Conservation (phyloP, 2,797 vertebrate genomes). For the Melanotaenia parkinsoni region DNA sequence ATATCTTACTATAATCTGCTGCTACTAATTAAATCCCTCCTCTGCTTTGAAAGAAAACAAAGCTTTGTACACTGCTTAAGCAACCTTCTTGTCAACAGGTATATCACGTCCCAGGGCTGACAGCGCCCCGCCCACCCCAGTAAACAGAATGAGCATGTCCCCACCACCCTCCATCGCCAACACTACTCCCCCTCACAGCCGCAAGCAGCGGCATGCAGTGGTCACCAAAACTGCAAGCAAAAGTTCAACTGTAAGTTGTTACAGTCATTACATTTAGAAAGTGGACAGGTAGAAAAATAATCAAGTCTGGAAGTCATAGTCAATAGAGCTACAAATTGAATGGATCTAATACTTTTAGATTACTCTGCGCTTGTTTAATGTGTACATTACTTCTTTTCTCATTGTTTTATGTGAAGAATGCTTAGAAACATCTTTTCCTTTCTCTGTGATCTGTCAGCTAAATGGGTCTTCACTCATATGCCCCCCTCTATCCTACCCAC, state of each 20-base stretch:
- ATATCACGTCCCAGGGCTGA: slow-evolving; percentile 94
- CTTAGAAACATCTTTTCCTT: not conserved
- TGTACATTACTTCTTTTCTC: too few relatives aligned
- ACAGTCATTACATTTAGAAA: not conserved
- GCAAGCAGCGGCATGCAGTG: slow-evolving; percentile 90
- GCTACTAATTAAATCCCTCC: slow-evolving; percentile 26
- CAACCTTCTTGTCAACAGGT: slow-evolving; percentile 74
- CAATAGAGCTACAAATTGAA: not conserved
- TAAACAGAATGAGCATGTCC: slow-evolving; percentile 95
- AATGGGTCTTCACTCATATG: not conserved
- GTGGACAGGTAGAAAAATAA: not conserved
- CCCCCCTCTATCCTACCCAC: slow-evolving; percentile 17
- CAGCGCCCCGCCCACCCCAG: slow-evolving; percentile 93
- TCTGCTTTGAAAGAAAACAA: not conserved
- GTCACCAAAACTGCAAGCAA: slow-evolving; percentile 94
- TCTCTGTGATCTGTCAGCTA: not conserved
- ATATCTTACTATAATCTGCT: not conserved
- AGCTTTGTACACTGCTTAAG: slow-evolving; percentile 2
- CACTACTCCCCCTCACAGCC: slow-evolving; percentile 94
- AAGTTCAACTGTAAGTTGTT: slow-evolving; percentile 88
- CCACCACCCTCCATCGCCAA: slow-evolving; percentile 87
- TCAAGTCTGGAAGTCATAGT: not conserved
- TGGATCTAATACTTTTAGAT: not conserved
- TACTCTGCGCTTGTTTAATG: not conserved
- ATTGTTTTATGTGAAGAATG: not conserved